Base-by-base conservation (phyloP, 2,113 vertebrate species). In the Trichechus manatus region DNA sequence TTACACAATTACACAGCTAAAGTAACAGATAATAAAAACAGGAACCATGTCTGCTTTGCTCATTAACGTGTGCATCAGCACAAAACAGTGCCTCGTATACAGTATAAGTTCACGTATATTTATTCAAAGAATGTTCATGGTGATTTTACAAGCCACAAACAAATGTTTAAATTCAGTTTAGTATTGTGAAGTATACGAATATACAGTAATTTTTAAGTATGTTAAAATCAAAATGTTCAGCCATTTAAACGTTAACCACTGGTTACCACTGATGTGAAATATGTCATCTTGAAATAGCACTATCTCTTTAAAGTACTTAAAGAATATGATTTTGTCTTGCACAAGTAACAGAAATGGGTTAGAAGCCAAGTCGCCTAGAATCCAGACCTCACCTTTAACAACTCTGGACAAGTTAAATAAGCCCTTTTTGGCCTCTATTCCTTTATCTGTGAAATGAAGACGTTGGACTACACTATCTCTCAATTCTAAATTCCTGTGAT, bases 101-200 rank as follows among this genome's bases (percentile, higher is more conserved):
- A 83, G 27, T 4, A 84, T 6, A 89, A 82, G 27, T 72, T 75
- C 47, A 93, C 47, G 89, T 42, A 31, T 64, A 89, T 25, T 87
- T 92, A 64, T 29, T 75, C 78, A 56, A 87, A 94, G 31, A 91
- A 79, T 53, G 33, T 77, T 84, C 29, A 79, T 44, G 29, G 27
- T 36, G 39, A 92, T 82, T 93, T 88, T 82, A 93, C 7, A 91
- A 82, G 75, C 31, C 39, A 95, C 63, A 88, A 83, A 95, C 36
- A 63, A 83, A 74, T 79, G 36, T 66, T 94, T 89, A 95, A 88
- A 81, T 13, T 78, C 6, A 53, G 44, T 6, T 87, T 19, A 74
- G 4, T 85, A 63, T n/a, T 83, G 22, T 74, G 92, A 70, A 56
- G 19, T 70, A 82, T 17, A n/a, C 50, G 91, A 84, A 79, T 59